Percentiles rank a stretch among this genome's conserved stretches.
Evolutionary conservation across 2,113 vertebrate species (phyloP).

Genomic region (Ursus arctos): DNA sequence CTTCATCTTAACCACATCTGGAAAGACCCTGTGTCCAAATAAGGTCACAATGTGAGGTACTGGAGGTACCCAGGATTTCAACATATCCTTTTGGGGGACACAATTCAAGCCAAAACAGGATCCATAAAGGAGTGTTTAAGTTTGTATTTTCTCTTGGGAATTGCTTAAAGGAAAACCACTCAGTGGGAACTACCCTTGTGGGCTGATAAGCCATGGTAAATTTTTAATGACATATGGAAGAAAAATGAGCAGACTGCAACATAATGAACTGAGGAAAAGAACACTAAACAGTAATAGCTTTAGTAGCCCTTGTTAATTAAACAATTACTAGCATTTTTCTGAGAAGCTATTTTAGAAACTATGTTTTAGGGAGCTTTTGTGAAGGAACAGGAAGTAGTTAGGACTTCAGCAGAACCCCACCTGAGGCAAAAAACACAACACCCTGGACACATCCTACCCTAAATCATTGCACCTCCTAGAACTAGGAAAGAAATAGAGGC

Average conservation of each 20-base stretch:
- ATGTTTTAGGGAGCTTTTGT: constrained; percentile 22
- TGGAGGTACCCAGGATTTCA: neutral
- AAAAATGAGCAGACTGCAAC: neutral
- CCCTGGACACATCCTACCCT: neutral
- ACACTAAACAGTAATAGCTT: neutral
- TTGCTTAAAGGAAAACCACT: neutral
- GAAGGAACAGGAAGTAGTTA: neutral
- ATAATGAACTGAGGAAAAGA: constrained; percentile 5
- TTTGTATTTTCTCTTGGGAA: neutral
- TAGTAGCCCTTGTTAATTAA: neutral
- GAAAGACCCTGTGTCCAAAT: neutral
- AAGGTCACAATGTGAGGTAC: neutral
- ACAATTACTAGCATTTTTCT: neutral
- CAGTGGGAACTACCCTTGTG: neutral
- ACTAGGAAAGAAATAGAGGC: neutral
- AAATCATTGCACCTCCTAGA: neutral
- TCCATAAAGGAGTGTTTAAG: neutral
- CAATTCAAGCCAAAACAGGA: neutral
- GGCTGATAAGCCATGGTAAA: neutral
- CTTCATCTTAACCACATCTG: neutral
- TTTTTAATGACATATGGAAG: neutral
- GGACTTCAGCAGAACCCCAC: neutral
- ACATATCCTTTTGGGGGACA: neutral
- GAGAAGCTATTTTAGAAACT: neutral
- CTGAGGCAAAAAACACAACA: neutral